phyloP scores from a whole-genome alignment of 2,113 vertebrate species.

The Excalfactoria chinensis region DNA sequence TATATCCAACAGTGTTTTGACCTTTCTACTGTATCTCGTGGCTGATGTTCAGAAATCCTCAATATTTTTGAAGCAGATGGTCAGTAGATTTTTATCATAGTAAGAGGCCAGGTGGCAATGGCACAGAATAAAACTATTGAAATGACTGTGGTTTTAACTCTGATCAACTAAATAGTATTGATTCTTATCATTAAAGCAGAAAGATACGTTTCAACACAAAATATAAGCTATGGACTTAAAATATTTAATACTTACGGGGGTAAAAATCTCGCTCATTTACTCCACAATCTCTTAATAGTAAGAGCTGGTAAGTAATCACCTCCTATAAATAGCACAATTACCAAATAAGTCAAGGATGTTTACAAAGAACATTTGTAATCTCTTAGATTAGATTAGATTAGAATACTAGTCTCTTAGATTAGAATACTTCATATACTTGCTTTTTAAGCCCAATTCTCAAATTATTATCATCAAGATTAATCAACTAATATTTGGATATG shows the following conservation, averaged over 20 bases:
- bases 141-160: not conserved
- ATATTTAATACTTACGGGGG: not conserved
- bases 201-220: not conserved
- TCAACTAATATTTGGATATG: conserved; percentile 42
- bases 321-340: conserved; percentile 23
- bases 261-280: not conserved
- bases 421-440: not conserved
- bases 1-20: not conserved
- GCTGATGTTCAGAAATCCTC: not conserved
- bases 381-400: too few relatives aligned
- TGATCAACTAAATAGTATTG: fast-evolving
- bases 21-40: not conserved
- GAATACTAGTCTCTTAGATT: conserved; percentile 27
- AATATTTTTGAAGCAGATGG: not conserved
- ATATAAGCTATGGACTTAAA: not conserved
- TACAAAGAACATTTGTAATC: not conserved
- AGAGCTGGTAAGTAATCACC: not conserved
- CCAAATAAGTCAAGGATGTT: conserved; percentile 29
- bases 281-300: not conserved
- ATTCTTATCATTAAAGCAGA: not conserved
- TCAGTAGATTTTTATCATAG: not conserved
- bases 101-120: not conserved
- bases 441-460: not conserved
- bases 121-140: not conserved
- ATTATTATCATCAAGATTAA: conserved; percentile 62